A percentile compares a stretch with the other conserved stretches of the same genome.
Evolutionary conservation across 1,140 invertebrate species (phyloP).

Genomic region (Melipona quadrifasciata): DNA sequence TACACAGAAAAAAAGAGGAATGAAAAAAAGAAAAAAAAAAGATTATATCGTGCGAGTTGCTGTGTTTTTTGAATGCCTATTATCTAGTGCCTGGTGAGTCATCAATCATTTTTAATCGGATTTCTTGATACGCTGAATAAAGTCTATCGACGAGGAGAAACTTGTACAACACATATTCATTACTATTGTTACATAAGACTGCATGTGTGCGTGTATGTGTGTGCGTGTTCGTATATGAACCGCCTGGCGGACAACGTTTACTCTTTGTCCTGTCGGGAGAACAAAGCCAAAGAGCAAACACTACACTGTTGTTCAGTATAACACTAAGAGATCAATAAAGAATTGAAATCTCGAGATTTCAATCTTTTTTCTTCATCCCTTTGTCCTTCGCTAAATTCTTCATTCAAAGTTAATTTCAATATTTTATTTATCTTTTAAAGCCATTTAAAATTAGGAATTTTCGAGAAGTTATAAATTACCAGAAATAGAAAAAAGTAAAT

Average conservation of each 20-base stretch:
- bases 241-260: neutral
- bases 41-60: constrained; percentile 25
- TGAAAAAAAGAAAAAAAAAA: constrained; percentile 20
- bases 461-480: too few species aligned
- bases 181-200: constrained; percentile 59
- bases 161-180: constrained; percentile 34
- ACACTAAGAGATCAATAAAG: constrained; percentile 56
- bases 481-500: too few species aligned
- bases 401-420: neutral
- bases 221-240: constrained; percentile 8
- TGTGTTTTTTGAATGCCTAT: constrained; percentile 63
- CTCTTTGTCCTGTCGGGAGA: neutral
- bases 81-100: constrained; percentile 66
- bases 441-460: too few species aligned
- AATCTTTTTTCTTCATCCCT: neutral
- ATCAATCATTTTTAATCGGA: constrained; percentile 58
- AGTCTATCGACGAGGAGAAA: constrained; percentile 28
- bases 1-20: neutral
- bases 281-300: constrained; percentile 32
- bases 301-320: constrained; percentile 45
- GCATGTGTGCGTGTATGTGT: neutral
- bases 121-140: constrained; percentile 41
- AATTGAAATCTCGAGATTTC: constrained; percentile 25
- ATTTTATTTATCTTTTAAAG: neutral
- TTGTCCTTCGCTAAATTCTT: neutral